Base-by-base conservation (phyloP, 2,797 vertebrate genomes). In the Oreochromis mossambicus region DNA sequence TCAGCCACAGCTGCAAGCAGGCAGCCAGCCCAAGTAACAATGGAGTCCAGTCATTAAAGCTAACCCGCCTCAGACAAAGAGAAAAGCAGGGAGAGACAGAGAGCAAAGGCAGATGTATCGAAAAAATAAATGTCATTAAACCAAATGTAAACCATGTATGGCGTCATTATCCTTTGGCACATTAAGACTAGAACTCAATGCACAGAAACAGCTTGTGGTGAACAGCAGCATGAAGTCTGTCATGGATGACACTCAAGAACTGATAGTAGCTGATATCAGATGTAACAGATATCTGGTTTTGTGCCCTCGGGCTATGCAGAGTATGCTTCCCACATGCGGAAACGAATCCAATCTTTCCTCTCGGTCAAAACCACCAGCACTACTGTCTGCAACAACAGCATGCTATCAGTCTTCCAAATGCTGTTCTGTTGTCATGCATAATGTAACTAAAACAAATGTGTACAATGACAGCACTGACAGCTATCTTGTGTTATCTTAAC, bases 1-100 rank as follows among this genome's bases (percentile, higher is more conserved):
- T 94, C 88, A 91, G 94, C 93, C 94, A 96, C 96, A 96, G 95
- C 96, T 97, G 96, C 92, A 94, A 93, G 93, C 95, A 95, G 94
- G 89, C 93, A 87, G 93, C 88, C 51, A 83, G 58, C 81, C 79
- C 79, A 15, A 88, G 83, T 87, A 96, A 96, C 96, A 97, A 95
- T 95, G 92, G 85, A 93, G 90, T 90, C 90, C 94, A 94, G 93
- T 95, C 91, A 95, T 95, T 92, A 95, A 96, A 94, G 91, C 83
- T 68, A 80, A 83, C 83, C 90, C 78, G 29, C 86, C 87, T 88
- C 91, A 77, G 77, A 90, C 88, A 89, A 84, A 91, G 86, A 88
- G 76, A 83, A 52, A 86, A 26, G 54, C 61, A 55, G 32, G 29
- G 77, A 75, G 76, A 43, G 63, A 56, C 55, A 5, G 19, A 21